phyloP scores from a whole-genome alignment of 2,797 vertebrate species.

The Muscicapa striata region DNA sequence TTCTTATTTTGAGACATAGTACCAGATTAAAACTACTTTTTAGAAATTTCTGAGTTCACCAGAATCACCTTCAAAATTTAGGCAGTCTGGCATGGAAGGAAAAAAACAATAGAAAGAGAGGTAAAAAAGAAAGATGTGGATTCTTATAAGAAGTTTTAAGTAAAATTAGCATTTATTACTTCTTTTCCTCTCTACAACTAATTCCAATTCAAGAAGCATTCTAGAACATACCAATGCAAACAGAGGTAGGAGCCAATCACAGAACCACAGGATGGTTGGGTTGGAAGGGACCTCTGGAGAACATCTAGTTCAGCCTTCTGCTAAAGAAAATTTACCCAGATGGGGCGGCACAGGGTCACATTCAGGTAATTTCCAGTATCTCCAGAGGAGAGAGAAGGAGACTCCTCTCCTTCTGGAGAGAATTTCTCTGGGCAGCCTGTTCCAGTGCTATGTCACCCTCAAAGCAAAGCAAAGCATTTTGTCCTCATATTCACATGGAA shows the following conservation, averaged over 20 bases:
- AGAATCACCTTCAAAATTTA: neutral
- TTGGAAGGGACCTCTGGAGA: neutral
- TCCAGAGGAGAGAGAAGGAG: neutral
- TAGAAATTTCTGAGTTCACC: neutral
- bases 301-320: neutral
- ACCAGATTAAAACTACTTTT: neutral
- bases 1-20: neutral
- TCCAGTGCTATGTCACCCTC: neutral
- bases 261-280: neutral
- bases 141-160: neutral
- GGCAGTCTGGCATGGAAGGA: fast-evolving
- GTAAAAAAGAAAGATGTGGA: fast-evolving
- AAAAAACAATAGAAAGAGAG: neutral
- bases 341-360: fast-evolving
- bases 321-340: neutral
- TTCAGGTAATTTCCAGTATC: neutral
- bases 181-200: neutral
- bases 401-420: no score
- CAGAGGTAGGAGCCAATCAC: neutral
- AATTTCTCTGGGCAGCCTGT: neutral
- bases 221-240: neutral
- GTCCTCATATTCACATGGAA: neutral
- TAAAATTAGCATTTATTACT: neutral
- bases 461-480: neutral
- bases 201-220: neutral